Conservation (phyloP, 37 sponge, comb jelly and placozoan species). For the Mnemiopsis leidyi region DNA sequence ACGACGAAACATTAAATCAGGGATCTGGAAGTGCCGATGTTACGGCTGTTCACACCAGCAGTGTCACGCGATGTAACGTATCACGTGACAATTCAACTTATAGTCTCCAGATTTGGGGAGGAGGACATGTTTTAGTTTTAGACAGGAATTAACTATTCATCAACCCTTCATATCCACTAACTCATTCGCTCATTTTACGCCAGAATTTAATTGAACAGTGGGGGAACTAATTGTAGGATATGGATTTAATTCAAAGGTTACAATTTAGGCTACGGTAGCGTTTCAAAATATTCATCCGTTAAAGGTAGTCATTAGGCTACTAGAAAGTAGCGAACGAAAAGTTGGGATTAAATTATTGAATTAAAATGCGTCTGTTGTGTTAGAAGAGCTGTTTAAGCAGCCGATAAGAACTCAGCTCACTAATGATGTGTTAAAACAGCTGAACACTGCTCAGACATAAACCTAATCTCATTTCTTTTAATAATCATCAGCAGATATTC, state of each 20-base stretch:
- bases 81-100: too few species aligned
- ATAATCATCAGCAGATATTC: neutral
- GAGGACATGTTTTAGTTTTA: too few species aligned
- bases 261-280: neutral
- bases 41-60: too few species aligned
- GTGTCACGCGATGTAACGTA: too few species aligned
- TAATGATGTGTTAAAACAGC: neutral
- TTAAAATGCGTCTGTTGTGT: neutral
- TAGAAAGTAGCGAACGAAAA: neutral
- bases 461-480: neutral
- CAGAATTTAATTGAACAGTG: neutral
- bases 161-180: neutral
- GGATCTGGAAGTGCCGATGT: too few species aligned
- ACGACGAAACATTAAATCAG: too few species aligned
- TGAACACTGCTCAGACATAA: neutral
- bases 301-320: neutral
- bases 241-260: neutral
- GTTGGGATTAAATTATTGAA: neutral
- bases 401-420: neutral
- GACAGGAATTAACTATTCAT: neutral
- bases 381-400: neutral
- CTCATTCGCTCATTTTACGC: neutral
- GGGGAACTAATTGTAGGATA: neutral
- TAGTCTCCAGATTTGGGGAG: too few species aligned
- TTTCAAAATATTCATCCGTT: neutral